These are phyloP conservation scores for Xanthorhoe designata DNA, from an alignment of 2,888 invertebrate genomes.

Conservation along the genomic window DNA sequence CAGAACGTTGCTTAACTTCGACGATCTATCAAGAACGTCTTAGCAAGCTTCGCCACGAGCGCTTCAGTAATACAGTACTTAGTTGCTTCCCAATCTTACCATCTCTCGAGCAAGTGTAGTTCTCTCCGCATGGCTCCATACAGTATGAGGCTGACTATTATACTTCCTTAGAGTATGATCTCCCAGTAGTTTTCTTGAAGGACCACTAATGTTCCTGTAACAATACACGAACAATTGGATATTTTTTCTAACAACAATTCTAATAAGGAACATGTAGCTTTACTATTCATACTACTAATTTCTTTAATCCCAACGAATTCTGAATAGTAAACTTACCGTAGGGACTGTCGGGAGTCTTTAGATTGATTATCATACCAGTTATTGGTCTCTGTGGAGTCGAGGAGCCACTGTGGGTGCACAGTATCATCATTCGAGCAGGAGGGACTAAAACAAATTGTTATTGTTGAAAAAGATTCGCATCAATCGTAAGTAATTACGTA, in stretches of 20 bases:
- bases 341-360: constrained; percentile 50
- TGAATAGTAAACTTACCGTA: constrained; percentile 30
- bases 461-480: not conserved
- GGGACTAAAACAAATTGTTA: constrained; percentile 57
- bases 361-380: constrained; percentile 85
- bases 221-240: not conserved
- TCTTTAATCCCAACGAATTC: not conserved
- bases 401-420: constrained; percentile 87
- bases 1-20: too few species aligned
- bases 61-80: too few species aligned
- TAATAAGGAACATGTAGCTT: constrained; percentile 14
- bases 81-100: constrained; percentile 58
- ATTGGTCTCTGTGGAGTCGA: constrained; percentile 85
- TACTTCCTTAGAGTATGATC: constrained; percentile 54
- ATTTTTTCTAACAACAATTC: not conserved
- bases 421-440: constrained; percentile 86
- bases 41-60: not conserved
- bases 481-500: constrained; percentile 35
- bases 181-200: constrained; percentile 65
- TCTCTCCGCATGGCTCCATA: constrained; percentile 81
- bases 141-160: constrained; percentile 51
- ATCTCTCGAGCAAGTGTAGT: constrained; percentile 84
- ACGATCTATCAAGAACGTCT: too few species aligned
- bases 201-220: constrained; percentile 59
- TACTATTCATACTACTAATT: constrained; percentile 18